phyloP scores from a whole-genome alignment of 1,140 invertebrate species.

The Drosophila albomicans region DNA sequence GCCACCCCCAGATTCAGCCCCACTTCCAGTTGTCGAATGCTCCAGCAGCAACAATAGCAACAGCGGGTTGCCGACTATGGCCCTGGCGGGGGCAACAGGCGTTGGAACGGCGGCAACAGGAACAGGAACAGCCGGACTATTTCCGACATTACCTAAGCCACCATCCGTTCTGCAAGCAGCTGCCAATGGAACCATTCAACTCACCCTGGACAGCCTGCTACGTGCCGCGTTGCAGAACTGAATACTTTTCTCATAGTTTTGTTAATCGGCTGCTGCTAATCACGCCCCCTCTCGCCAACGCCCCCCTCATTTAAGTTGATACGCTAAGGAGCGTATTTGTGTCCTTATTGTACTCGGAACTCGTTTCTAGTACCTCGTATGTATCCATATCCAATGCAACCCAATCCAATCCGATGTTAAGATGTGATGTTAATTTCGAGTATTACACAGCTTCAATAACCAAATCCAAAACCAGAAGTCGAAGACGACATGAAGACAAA shows the following conservation, averaged over 20 bases:
- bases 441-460: constrained; percentile 67
- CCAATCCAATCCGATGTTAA: constrained; percentile 20
- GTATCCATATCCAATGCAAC: neutral
- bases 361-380: constrained; percentile 20
- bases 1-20: neutral
- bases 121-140: constrained; percentile 25
- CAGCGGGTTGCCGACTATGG: neutral
- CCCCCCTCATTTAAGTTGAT: constrained; percentile 41
- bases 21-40: constrained; percentile 44
- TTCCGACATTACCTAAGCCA: constrained; percentile 71
- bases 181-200: constrained; percentile 66
- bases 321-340: constrained; percentile 42
- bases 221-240: constrained; percentile 77
- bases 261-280: constrained; percentile 27
- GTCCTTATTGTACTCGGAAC: constrained; percentile 65
- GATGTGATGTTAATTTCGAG: constrained; percentile 55
- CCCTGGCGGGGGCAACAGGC: neutral
- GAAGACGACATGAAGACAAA: constrained; percentile 20
- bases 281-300: constrained; percentile 4
- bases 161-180: constrained; percentile 71
- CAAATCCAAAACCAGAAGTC: constrained; percentile 27
- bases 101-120: constrained; percentile 17
- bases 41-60: constrained; percentile 56
- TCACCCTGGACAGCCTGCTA: constrained; percentile 71
- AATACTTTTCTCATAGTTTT: constrained; percentile 14